These are phyloP conservation scores for Eulemur macaco DNA, from an alignment of 2,113 vertebrate species.

Conservation along the genomic window DNA sequence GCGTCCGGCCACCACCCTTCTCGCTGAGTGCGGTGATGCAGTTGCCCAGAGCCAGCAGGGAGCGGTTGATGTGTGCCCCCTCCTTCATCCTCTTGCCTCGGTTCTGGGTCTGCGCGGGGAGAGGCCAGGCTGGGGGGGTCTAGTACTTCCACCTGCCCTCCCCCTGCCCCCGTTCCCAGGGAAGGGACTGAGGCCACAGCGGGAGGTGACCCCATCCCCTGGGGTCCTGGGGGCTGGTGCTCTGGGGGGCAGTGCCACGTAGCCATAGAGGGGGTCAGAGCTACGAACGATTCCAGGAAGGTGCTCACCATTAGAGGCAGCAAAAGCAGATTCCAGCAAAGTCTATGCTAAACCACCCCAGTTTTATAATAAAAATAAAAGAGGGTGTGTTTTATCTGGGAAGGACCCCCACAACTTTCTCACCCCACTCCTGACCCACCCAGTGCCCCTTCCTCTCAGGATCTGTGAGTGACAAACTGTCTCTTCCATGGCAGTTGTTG, in stretches of 20 bases:
- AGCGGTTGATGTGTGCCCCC: conserved; percentile 94
- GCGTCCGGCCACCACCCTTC: conserved; percentile 83
- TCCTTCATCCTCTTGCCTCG: conserved; percentile 87
- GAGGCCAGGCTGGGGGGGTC: background rate
- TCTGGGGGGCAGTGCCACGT: fast-evolving
- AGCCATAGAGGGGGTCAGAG: fast-evolving
- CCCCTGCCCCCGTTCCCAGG: background rate
- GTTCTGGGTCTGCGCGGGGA: conserved; percentile 78
- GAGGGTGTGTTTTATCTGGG: background rate
- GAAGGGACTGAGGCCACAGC: background rate
- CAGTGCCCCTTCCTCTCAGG: background rate
- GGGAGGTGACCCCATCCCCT: background rate
- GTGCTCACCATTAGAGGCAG: background rate
- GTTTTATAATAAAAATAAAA: background rate
- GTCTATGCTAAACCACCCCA: too few species aligned
- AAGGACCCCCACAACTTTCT: too few species aligned
- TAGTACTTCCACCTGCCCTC: fast-evolving
- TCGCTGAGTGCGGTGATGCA: conserved; percentile 94
- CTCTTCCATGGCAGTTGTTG: background rate
- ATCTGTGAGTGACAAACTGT: background rate
- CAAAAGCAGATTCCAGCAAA: background rate
- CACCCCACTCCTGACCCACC: background rate
- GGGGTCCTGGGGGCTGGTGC: too few species aligned
- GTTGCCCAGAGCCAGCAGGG: conserved; percentile 93
- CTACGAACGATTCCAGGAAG: fast-evolving